phyloP scores from a whole-genome alignment of 2,888 invertebrate genomes.

The Timandra comae region DNA sequence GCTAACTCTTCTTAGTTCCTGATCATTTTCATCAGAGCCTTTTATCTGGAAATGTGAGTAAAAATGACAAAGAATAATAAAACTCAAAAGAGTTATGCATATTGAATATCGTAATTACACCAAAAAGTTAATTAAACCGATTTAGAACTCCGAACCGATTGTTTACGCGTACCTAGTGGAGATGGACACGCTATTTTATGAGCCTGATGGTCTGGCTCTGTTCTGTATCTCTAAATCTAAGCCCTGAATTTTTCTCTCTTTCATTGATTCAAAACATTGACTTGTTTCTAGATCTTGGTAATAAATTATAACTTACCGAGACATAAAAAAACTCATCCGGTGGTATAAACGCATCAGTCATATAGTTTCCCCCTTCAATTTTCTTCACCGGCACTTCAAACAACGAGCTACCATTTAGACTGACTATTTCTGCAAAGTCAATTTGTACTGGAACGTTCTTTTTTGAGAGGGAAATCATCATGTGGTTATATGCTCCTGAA shows the following conservation, averaged over 20 bases:
- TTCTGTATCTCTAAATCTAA: no score
- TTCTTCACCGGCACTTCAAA: slow-evolving; percentile 55
- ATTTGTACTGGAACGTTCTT: slow-evolving; percentile 35
- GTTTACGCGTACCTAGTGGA: no score
- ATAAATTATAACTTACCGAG: slow-evolving; percentile 76
- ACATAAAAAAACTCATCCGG: slow-evolving; percentile 81
- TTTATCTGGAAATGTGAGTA: slow-evolving; percentile 66
- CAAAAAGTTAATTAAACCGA: no score
- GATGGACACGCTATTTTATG: no score
- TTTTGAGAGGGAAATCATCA: slow-evolving; percentile 47
- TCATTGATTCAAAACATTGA: no score
- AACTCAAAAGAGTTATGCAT: no score
- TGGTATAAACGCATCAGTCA: slow-evolving; percentile 77
- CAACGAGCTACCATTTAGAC: slow-evolving; percentile 42
- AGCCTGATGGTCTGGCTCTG: no score
- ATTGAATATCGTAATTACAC: no score
- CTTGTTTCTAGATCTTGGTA: no score
- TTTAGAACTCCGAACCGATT: no score
- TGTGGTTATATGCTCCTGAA: slow-evolving; percentile 60
- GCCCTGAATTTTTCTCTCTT: no score
- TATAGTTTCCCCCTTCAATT: slow-evolving; percentile 45
- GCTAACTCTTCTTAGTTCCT: slow-evolving; percentile 78
- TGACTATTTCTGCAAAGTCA: slow-evolving; percentile 46
- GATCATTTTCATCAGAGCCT: slow-evolving; percentile 78
- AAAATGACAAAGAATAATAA: background rate